Evolutionary conservation across 2,888 invertebrate genomes (phyloP).

Genomic region (Diplazon laetatorius): DNA sequence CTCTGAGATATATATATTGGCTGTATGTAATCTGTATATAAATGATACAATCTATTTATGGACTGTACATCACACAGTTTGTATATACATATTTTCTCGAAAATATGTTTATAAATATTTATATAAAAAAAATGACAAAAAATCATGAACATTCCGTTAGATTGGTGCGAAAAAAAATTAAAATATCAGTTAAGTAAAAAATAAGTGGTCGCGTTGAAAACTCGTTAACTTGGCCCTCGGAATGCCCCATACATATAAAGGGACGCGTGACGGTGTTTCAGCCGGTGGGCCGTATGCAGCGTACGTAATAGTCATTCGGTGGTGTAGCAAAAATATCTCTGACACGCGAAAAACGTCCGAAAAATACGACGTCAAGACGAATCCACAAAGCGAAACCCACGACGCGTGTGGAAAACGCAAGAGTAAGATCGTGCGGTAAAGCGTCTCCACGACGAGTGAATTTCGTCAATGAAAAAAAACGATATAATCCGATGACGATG

Average conservation of each 20-base stretch:
- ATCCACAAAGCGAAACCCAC: conserved; percentile 2
- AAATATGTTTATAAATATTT: too few relatives aligned
- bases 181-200: conserved; percentile 55
- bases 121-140: too few relatives aligned
- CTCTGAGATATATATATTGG: too few relatives aligned
- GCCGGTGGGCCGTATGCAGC: conserved; percentile 18
- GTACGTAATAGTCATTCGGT: conserved; percentile 49
- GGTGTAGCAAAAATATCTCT: conserved; percentile 55
- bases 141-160: too few relatives aligned
- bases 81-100: too few relatives aligned
- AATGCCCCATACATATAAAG: conserved; percentile 43
- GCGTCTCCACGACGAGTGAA: conserved; percentile 28
- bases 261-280: conserved; percentile 61
- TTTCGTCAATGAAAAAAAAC: conserved; percentile 65
- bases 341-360: conserved; percentile 18
- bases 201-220: conserved; percentile 37
- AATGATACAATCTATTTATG: too few relatives aligned
- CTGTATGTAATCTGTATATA: too few relatives aligned
- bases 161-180: too few relatives aligned
- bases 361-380: conserved; percentile 20
- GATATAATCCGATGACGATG: conserved; percentile 28
- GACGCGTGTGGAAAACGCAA: conserved; percentile 24
- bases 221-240: conserved; percentile 11
- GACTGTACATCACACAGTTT: too few relatives aligned
- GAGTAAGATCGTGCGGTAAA: too few relatives aligned